Evolutionary conservation across 2,888 invertebrate genomes (phyloP), one percentile per base, ranked within the genome.

Genomic region (Melipona beecheii): DNA sequence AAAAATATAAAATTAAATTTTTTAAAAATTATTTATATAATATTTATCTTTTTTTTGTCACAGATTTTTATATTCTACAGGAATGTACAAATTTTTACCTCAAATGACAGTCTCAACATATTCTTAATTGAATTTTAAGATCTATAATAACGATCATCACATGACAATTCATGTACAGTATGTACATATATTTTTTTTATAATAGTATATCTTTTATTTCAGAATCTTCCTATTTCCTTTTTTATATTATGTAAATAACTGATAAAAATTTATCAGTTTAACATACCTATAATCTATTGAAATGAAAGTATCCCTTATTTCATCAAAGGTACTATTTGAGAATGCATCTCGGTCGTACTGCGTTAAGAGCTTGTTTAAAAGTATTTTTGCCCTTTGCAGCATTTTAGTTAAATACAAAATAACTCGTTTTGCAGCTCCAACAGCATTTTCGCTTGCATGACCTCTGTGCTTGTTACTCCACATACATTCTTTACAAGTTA

Each of bases 401-500:
- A 91, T 87, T 9, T 83, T 87, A 6, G 83, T 85, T 31, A 94
- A 85, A 9, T 90, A 87, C 0, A 81, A 54, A 27, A 86, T 79
- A n/a, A 92, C 92, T 72, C 92, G 86, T 87, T 90, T 89, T 11
- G 93, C 93, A 24, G 93, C 93, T 27, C 90, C 90, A 6, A 86
- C 56, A 4, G 93, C 93, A 50, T 91, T 91, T 78, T 94, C 94
- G 83, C 91, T 93, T 0, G 93, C 93, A 66, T 94, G 94, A 9
- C 93, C 94, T 74, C 93, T 89, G 68, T 94, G 94, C 9, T 83
- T 80, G 4, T 88, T 90, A 31, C 91, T 90, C 94, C 94, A 93
- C 88, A 93, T 91, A 78, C 94, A 94, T 87, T 94, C 93, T 75
- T 91, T 90, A 77, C 93, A 94, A 5, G 92, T 92, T 17, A 93